These are phyloP conservation scores for Parelbella ahira DNA, from an alignment of 2,888 invertebrate genomes.

Conservation along the genomic window DNA sequence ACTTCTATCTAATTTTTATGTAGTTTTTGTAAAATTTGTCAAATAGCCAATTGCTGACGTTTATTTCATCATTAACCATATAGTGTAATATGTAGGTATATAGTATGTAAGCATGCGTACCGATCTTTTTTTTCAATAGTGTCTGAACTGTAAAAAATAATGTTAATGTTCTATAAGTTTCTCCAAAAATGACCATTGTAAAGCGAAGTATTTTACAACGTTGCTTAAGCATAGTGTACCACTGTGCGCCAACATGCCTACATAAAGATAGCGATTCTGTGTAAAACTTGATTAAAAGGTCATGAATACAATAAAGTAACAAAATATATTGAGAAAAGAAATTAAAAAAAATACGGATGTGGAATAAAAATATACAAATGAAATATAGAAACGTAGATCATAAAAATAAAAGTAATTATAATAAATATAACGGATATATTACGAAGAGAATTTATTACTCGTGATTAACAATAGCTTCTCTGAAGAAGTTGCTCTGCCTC, in stretches of 20 bases:
- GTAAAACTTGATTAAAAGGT: conserved; percentile 45
- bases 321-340: conserved; percentile 37
- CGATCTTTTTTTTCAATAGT: conserved; percentile 59
- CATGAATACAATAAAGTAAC: conserved; percentile 41
- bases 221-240: conserved; percentile 52
- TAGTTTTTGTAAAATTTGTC: too few relatives aligned
- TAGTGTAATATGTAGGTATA: conserved; percentile 6
- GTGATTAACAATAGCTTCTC: conserved; percentile 95
- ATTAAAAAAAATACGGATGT: conserved; percentile 49
- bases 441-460: conserved; percentile 86
- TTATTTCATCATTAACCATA: conserved; percentile 4
- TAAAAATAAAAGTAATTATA: conserved; percentile 69
- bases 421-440: conserved; percentile 68
- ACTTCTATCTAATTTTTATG: too few relatives aligned
- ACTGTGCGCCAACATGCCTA: conserved; percentile 68
- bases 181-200: conserved; percentile 35
- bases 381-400: conserved; percentile 60
- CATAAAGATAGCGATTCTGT: conserved; percentile 52
- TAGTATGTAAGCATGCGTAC: conserved; percentile 62
- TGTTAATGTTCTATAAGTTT: conserved; percentile 45
- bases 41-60: too few relatives aligned
- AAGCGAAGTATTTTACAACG: conserved; percentile 41
- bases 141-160: conserved; percentile 64
- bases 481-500: conserved; percentile 98
- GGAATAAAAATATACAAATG: conserved; percentile 60